Conservation (phyloP, 2,113 vertebrate species). For the Hepsetus odoe region DNA sequence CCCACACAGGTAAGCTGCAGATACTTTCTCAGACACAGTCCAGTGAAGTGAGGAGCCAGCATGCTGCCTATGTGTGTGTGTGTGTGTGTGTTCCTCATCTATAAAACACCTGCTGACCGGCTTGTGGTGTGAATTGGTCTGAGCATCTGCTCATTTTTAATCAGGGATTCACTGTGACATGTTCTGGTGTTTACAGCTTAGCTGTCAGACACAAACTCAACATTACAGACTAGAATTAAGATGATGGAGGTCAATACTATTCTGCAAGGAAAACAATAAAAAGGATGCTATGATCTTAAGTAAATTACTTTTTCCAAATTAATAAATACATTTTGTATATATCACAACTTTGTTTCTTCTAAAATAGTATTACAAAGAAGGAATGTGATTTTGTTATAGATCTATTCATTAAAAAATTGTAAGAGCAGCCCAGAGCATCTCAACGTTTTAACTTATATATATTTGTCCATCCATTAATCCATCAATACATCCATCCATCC, state of each 20-base stretch:
- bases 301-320: too few relatives aligned
- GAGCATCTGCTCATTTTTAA: conserved; percentile 8
- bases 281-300: too few relatives aligned
- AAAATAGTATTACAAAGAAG: too few relatives aligned
- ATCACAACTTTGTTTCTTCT: too few relatives aligned
- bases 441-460: too few relatives aligned
- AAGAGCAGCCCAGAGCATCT: too few relatives aligned
- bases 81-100: conserved; percentile 24
- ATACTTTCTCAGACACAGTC: background rate
- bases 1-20: conserved; percentile 45
- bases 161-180: conserved; percentile 6
- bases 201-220: background rate
- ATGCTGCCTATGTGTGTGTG: background rate
- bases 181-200: background rate
- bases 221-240: background rate
- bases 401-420: too few relatives aligned
- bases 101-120: background rate
- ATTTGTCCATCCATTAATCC: too few relatives aligned
- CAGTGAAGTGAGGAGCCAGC: background rate
- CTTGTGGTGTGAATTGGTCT: background rate
- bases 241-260: background rate
- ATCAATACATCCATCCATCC: too few relatives aligned
- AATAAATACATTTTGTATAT: too few relatives aligned
- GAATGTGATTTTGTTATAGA: too few relatives aligned
- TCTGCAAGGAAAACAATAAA: background rate